Evolutionary conservation across 1,140 invertebrate species (phyloP).

Genomic region (Conus betulinus): DNA sequence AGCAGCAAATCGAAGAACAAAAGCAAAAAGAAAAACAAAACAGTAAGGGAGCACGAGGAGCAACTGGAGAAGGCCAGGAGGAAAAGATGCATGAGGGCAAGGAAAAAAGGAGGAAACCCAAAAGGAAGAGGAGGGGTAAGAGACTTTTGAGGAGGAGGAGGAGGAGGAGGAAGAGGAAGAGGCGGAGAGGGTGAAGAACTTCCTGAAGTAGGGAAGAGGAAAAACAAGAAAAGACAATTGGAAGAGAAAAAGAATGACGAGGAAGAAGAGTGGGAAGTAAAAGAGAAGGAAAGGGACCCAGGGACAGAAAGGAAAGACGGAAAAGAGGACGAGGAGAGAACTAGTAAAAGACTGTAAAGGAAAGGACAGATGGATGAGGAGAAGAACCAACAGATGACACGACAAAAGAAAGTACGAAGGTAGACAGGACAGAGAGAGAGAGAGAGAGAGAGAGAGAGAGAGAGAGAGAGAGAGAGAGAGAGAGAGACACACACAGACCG

Average conservation of each 20-base stretch:
- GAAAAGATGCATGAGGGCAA: neutral
- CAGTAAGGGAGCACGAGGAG: neutral
- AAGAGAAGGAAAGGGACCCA: too few species aligned
- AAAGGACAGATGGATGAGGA: neutral
- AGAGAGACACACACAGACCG: too few species aligned
- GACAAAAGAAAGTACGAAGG: neutral
- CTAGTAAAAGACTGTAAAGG: neutral
- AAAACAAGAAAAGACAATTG: too few species aligned
- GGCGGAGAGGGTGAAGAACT: neutral
- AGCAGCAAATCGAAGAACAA: neutral
- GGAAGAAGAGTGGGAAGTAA: too few species aligned
- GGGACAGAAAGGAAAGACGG: neutral
- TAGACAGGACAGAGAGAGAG: neutral
- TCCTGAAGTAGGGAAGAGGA: neutral
- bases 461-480: neutral
- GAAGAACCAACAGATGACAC: neutral
- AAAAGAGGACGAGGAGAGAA: neutral
- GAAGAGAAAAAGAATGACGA: too few species aligned
- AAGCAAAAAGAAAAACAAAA: neutral
- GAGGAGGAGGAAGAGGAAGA: neutral
- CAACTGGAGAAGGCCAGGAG: neutral
- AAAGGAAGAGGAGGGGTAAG: neutral
- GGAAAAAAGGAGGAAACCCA: neutral
- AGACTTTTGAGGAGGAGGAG: neutral
- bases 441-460: neutral